Percentiles rank a stretch among this genome's conserved stretches.
Conservation (phyloP, 1,140 invertebrate genomes). For the Magallana ariakensis region DNA sequence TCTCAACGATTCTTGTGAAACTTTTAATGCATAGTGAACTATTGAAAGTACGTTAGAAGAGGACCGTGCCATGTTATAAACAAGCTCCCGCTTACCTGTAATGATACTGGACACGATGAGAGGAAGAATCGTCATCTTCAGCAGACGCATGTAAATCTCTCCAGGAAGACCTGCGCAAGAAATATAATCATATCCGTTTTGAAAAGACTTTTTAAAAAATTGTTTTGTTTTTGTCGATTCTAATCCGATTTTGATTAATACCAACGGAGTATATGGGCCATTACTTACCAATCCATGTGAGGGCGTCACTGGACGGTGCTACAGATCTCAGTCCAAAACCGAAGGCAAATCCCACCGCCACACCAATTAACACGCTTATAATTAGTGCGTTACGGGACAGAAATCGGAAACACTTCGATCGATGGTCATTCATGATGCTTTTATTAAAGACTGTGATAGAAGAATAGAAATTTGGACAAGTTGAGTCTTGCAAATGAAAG, state of each 20-base stretch:
- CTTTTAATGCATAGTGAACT: too few species aligned
- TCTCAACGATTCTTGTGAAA: too few species aligned
- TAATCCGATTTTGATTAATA: too few species aligned
- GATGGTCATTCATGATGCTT: not conserved
- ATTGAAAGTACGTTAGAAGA: too few species aligned
- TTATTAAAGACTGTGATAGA: too few species aligned
- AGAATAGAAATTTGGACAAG: too few species aligned
- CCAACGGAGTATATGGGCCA: too few species aligned
- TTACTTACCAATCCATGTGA: not conserved
- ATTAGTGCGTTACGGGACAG: not conserved
- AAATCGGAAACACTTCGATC: not conserved
- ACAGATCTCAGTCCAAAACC: not conserved
- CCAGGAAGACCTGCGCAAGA: not conserved
- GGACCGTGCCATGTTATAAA: too few species aligned
- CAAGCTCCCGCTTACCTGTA: not conserved
- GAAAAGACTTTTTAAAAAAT: not conserved
- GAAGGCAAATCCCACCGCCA: not conserved
- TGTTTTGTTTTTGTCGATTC: not conserved
- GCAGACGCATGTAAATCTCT: conserved; percentile 37
- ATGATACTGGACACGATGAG: conserved; percentile 35
- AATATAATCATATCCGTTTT: too few species aligned
- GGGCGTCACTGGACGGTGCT: not conserved
- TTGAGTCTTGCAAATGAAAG: too few species aligned
- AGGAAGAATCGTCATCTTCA: conserved; percentile 37
- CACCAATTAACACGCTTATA: not conserved